Evolutionary conservation across 2,113 vertebrate genomes (phyloP).

Genomic region (Gobio gobio): DNA sequence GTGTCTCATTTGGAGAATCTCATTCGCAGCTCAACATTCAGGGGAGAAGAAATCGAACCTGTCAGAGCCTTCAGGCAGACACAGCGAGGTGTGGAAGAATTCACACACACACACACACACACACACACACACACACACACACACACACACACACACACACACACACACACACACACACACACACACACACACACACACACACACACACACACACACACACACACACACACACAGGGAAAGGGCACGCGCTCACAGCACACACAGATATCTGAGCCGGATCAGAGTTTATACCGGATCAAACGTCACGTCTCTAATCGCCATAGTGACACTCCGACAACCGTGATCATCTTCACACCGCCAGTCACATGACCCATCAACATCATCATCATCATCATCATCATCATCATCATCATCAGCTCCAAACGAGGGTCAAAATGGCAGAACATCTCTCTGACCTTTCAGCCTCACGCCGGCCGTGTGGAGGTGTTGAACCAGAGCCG

Average conservation of each 20-base stretch:
- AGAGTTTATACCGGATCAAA: neutral
- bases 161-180: neutral
- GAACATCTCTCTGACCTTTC: slow-evolving; percentile 48
- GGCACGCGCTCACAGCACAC: neutral
- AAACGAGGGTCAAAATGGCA: slow-evolving; percentile 40
- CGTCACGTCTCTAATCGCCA: neutral
- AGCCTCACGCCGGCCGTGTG: neutral
- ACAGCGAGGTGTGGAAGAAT: slow-evolving; percentile 78
- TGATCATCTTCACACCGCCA: slow-evolving; percentile 34
- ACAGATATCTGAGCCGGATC: neutral
- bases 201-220: neutral
- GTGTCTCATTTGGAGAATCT: slow-evolving; percentile 80
- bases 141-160: no score
- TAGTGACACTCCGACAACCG: slow-evolving; percentile 20
- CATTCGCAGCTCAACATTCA: slow-evolving; percentile 78
- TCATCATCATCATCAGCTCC: neutral
- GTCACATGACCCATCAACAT: slow-evolving; percentile 44
- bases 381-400: neutral
- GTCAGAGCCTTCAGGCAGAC: slow-evolving; percentile 81
- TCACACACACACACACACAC: slow-evolving; percentile 45
- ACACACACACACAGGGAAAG: neutral
- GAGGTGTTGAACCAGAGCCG: slow-evolving; percentile 17
- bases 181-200: no score
- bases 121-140: neutral
- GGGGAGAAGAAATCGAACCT: slow-evolving; percentile 79